Evolutionary conservation across 2,113 vertebrate genomes (phyloP).

Genomic region (Macrotis lagotis): DNA sequence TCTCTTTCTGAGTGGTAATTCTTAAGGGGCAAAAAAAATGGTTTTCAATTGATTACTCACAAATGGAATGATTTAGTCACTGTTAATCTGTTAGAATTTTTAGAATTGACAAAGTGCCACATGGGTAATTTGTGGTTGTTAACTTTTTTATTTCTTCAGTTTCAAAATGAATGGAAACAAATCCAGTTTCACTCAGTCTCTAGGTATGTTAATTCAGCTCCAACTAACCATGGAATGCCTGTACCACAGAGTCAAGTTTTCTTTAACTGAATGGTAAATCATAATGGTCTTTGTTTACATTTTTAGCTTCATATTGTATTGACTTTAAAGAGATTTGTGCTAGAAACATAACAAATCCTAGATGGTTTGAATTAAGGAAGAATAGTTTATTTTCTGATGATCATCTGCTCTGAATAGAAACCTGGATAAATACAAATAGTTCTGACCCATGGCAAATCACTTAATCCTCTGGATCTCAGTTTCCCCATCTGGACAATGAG

Average conservation of each 20-base stretch:
- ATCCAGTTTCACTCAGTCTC: constrained; percentile 42
- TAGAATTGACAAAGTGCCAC: constrained; percentile 39
- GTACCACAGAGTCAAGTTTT: background rate
- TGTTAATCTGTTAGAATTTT: constrained; percentile 11
- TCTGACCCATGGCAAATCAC: background rate
- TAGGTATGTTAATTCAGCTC: constrained; percentile 6
- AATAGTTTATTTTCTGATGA: background rate
- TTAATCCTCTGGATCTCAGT: background rate
- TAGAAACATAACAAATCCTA: constrained; percentile 45
- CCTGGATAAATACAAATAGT: background rate
- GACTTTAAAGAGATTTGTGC: constrained; percentile 40
- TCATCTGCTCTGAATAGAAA: background rate
- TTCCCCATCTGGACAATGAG: background rate
- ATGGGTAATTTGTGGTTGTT: constrained; percentile 43
- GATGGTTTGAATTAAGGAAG: constrained; percentile 17
- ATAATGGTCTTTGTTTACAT: constrained; percentile 10
- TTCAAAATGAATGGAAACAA: constrained; percentile 55
- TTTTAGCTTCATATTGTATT: constrained; percentile 4
- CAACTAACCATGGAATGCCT: background rate
- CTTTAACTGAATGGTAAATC: constrained; percentile 27
- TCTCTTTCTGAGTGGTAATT: background rate
- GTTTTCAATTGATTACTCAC: background rate
- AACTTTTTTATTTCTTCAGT: constrained; percentile 57
- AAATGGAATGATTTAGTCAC: constrained; percentile 11
- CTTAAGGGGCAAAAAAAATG: constrained; percentile 19